Base-by-base conservation (phyloP, 2,888 invertebrate genomes). In the Orthosia gothica region DNA sequence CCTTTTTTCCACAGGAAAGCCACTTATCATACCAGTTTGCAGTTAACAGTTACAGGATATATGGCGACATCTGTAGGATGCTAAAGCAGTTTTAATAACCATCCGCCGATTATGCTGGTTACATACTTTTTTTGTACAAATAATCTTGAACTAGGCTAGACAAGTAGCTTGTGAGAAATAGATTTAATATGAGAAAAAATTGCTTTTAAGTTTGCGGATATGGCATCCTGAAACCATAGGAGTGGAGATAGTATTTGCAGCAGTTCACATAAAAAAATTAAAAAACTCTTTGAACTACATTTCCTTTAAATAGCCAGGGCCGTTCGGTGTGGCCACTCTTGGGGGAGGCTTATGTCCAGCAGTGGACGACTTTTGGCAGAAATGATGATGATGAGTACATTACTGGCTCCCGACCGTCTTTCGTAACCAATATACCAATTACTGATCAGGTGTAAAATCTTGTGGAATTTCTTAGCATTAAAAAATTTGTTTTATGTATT, bases 1-100 rank as follows among this genome's bases (percentile, higher is more conserved):
- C 5, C 13, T 54, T 49, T 62, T 26, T 58, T 16, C 16, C 47
- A 55, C 58, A 65, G 32, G 59, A 68, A 72, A 11, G 5, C 64
- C 50, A 45, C 11, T 61, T 52, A 64, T 26, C 16, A 58, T 23
- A 50, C 61, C 15, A 32, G 63, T 74, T 49, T 40, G 1, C 58
- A 18, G 74, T 57, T 55, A 59, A 45, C n/a, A 32, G 57, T 63
- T 23, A 55, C 47, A 15, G 23, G 32, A 32, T 5, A 57, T 26
- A 52, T 55, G 26, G 68, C 50, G 63, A 80, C 67, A 63, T 63
- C 63, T 55, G 16, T 61, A 64, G 76, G 81, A 78, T 23, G 81
- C n/a, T 7, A 4, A 20, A 62, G 49, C 47, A 52, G 52, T 68
- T 74, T 68, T 75, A 81, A 75, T 68, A 81, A 58, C 47, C 26